Percentiles rank a stretch among this genome's conserved stretches.
Evolutionary conservation across 1,140 invertebrate genomes (phyloP).

Genomic region (Solenopsis invicta): DNA sequence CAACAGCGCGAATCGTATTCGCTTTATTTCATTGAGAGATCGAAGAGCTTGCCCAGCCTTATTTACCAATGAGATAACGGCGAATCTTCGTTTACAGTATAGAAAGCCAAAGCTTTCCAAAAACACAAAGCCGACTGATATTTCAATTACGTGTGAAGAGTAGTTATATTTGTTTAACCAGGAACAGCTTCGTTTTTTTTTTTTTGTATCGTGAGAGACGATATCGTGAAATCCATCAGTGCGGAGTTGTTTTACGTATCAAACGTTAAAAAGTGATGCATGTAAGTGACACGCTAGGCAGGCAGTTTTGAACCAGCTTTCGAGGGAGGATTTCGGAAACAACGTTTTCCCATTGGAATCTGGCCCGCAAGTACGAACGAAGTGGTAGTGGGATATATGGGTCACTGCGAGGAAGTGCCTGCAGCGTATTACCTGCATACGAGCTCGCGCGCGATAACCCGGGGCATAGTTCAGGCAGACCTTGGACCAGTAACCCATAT

Average conservation of each 20-base stretch:
- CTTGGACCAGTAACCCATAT: slow-evolving; percentile 76
- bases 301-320: slow-evolving; percentile 1
- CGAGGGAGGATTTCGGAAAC: neutral
- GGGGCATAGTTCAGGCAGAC: slow-evolving; percentile 66
- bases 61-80: slow-evolving; percentile 16
- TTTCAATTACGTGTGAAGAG: neutral
- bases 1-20: neutral
- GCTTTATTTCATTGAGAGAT: slow-evolving; percentile 11
- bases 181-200: neutral
- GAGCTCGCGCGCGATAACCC: slow-evolving; percentile 62
- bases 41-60: neutral
- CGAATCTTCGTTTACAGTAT: neutral
- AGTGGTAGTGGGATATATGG: slow-evolving; percentile 61
- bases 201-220: neutral
- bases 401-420: slow-evolving; percentile 65
- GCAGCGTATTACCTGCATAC: slow-evolving; percentile 66
- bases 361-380: neutral
- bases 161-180: neutral
- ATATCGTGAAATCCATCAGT: neutral
- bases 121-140: neutral
- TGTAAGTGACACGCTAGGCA: neutral
- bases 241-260: neutral
- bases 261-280: neutral
- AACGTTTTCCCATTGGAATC: neutral
- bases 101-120: neutral